Evolutionary conservation across 1,140 invertebrate genomes (phyloP).

Genomic region (Choristoneura fumiferana): DNA sequence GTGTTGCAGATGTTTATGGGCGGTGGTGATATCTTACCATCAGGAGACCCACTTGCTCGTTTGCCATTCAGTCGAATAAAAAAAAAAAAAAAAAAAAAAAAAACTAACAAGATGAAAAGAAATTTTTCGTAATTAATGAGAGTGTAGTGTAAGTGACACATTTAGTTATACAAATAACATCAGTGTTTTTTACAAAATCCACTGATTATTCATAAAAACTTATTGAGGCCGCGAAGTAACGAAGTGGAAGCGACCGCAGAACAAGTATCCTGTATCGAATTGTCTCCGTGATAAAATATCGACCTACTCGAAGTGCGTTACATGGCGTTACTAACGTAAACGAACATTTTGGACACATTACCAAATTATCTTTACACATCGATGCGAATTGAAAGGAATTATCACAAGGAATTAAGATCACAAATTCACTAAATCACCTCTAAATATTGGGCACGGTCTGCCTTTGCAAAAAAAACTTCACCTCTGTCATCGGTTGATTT

Average conservation of each 20-base stretch:
- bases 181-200: neutral
- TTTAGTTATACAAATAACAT: neutral
- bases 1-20: too few relatives aligned
- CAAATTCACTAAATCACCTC: conserved; percentile 10
- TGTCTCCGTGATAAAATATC: conserved; percentile 52
- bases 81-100: too few relatives aligned
- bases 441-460: neutral
- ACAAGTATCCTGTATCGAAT: conserved; percentile 49
- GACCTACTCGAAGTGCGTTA: conserved; percentile 52
- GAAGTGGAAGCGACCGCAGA: conserved; percentile 51
- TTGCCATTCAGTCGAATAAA: too few relatives aligned
- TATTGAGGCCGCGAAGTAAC: conserved; percentile 27
- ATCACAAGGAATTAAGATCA: conserved; percentile 20
- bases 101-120: too few relatives aligned
- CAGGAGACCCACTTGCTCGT: too few relatives aligned
- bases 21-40: too few relatives aligned
- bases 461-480: conserved; percentile 25
- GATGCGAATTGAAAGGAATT: conserved; percentile 11
- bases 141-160: too few relatives aligned
- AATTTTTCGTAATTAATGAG: too few relatives aligned
- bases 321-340: conserved; percentile 49
- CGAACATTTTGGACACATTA: conserved; percentile 44
- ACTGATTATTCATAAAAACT: neutral
- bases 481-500: conserved; percentile 57
- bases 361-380: conserved; percentile 38